Percentiles rank a stretch among this genome's conserved stretches.
phyloP scores from a whole-genome alignment of 2,888 invertebrate genomes.

The Dexiosoma caninum region DNA sequence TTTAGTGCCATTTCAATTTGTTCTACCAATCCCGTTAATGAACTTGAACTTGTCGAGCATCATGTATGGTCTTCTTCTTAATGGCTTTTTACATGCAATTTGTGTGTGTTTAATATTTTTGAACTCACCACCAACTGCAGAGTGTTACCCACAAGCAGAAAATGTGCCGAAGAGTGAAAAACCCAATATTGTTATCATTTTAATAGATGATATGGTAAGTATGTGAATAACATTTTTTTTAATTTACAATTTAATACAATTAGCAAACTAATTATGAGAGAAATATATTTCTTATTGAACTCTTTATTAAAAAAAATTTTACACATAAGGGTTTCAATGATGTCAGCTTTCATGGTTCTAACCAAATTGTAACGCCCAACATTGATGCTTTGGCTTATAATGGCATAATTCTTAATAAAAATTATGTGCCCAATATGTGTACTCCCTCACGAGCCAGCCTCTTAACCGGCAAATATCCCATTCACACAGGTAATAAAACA shows the following conservation, averaged over 20 bases:
- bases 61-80: slow-evolving; percentile 34
- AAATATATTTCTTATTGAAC: no score
- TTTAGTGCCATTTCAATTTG: neutral
- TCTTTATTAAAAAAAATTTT: neutral
- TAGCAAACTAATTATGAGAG: no score
- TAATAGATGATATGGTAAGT: slow-evolving; percentile 90
- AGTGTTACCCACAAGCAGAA: neutral
- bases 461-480: slow-evolving; percentile 92
- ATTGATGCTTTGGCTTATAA: slow-evolving; percentile 91
- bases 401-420: slow-evolving; percentile 89
- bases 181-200: slow-evolving; percentile 86
- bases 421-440: slow-evolving; percentile 90
- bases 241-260: neutral
- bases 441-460: slow-evolving; percentile 90
- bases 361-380: slow-evolving; percentile 93
- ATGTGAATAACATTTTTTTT: neutral
- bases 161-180: slow-evolving; percentile 64
- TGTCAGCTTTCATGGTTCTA: slow-evolving; percentile 92
- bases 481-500: slow-evolving; percentile 82
- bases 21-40: slow-evolving; percentile 27
- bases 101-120: slow-evolving; percentile 10
- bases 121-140: slow-evolving; percentile 1
- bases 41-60: slow-evolving; percentile 52
- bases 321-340: slow-evolving; percentile 94
- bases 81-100: slow-evolving; percentile 4